These are phyloP conservation scores for Euzophera pinguis DNA, from an alignment of 2,888 invertebrate genomes.

Conservation along the genomic window DNA sequence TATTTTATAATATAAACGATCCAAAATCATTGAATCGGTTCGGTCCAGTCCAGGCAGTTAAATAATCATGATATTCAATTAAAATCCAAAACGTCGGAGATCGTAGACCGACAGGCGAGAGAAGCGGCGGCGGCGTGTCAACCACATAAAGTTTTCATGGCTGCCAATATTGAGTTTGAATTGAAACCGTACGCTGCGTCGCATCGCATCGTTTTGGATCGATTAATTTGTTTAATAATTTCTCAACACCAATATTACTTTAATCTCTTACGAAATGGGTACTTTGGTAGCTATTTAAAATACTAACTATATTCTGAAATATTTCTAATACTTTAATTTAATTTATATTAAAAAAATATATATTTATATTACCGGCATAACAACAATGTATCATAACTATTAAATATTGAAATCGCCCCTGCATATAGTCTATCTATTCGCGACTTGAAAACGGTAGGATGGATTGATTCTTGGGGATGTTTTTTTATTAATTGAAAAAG, in stretches of 20 bases:
- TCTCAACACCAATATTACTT: constrained; percentile 20
- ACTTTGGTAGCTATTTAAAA: no score
- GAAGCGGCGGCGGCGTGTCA: constrained; percentile 30
- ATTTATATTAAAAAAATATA: no score
- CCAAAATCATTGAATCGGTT: neutral
- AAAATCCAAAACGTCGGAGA: constrained; percentile 15
- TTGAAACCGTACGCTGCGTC: constrained; percentile 25
- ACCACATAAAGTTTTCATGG: constrained; percentile 45
- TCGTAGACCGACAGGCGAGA: constrained; percentile 17
- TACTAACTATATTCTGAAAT: no score
- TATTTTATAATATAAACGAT: neutral
- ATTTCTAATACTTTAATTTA: no score
- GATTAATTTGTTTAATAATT: constrained; percentile 38
- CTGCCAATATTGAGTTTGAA: constrained; percentile 38
- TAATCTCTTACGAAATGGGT: constrained; percentile 21
- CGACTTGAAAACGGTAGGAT: no score
- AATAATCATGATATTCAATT: constrained; percentile 15
- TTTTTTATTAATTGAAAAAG: no score
- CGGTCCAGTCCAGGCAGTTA: neutral
- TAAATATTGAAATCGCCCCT: no score
- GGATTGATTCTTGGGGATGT: no score
- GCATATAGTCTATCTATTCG: no score
- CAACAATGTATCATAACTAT: no score
- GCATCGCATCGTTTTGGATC: constrained; percentile 27
- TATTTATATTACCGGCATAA: no score